phyloP scores from a whole-genome alignment of 1,140 invertebrate genomes.

The Brachionus angularis region DNA sequence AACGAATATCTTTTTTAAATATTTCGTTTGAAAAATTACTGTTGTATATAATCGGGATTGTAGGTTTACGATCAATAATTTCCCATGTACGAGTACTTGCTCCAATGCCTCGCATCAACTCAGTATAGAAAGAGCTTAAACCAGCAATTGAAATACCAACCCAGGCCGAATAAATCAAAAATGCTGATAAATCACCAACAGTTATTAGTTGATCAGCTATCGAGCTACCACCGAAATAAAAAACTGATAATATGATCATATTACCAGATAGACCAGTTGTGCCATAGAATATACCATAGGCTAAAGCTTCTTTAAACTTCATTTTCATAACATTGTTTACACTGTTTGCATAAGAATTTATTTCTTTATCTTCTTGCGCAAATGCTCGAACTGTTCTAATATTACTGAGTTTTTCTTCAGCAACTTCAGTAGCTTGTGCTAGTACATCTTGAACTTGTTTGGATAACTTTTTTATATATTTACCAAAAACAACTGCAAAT shows the following conservation, averaged over 20 bases:
- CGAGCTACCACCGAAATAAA: slow-evolving; percentile 87
- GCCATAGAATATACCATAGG: slow-evolving; percentile 83
- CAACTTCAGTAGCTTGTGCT: slow-evolving; percentile 73
- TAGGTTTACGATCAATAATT: slow-evolving; percentile 74
- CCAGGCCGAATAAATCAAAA: slow-evolving; percentile 85
- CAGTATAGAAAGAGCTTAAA: slow-evolving; percentile 81
- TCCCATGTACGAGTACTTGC: slow-evolving; percentile 82
- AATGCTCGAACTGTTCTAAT: slow-evolving; percentile 90
- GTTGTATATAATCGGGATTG: slow-evolving; percentile 60
- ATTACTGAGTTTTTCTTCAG: slow-evolving; percentile 87
- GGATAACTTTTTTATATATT: slow-evolving; percentile 79
- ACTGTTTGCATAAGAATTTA: slow-evolving; percentile 66
- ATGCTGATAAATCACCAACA: slow-evolving; percentile 82
- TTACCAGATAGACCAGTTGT: slow-evolving; percentile 89
- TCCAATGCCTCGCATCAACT: slow-evolving; percentile 85
- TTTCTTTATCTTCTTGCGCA: slow-evolving; percentile 76
- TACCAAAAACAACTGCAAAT: slow-evolving; percentile 80
- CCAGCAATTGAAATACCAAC: slow-evolving; percentile 77
- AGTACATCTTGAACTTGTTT: slow-evolving; percentile 75
- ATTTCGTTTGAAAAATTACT: slow-evolving; percentile 8
- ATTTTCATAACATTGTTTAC: slow-evolving; percentile 72
- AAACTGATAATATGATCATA: slow-evolving; percentile 78
- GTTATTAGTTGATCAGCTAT: slow-evolving; percentile 75
- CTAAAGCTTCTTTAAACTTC: slow-evolving; percentile 79
- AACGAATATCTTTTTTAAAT: slow-evolving; percentile 53